A percentile compares a stretch with the other conserved stretches of the same genome.
These are phyloP conservation scores for Arbacia lixula DNA, from an alignment of 53 echinoderm and acorn worm genomes.

Conservation along the genomic window DNA sequence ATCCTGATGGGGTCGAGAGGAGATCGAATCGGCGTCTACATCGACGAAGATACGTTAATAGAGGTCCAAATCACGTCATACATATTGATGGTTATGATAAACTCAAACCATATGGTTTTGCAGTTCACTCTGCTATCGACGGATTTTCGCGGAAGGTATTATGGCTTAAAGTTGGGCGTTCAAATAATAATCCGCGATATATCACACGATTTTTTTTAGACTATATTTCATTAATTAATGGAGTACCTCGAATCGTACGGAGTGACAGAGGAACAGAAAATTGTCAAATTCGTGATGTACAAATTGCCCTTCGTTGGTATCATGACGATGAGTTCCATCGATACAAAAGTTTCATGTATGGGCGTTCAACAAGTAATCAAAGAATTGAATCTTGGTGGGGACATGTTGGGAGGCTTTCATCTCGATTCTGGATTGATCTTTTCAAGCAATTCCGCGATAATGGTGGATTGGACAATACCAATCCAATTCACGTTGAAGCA, in stretches of 20 bases:
- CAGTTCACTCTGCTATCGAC: constrained; percentile 77
- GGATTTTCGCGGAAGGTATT: constrained; percentile 75
- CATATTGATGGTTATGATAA: constrained; percentile 81
- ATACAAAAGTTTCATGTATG: constrained; percentile 65
- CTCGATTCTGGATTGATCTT: constrained; percentile 65
- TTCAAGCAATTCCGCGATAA: constrained; percentile 70
- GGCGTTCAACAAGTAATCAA: constrained; percentile 71
- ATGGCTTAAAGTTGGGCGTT: constrained; percentile 66
- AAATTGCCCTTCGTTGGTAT: constrained; percentile 60
- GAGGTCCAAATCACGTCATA: constrained; percentile 61
- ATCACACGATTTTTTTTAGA: constrained; percentile 42
- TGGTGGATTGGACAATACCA: constrained; percentile 49
- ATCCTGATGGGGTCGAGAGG: constrained; percentile 63
- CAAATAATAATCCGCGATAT: constrained; percentile 64
- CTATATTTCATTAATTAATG: constrained; percentile 15
- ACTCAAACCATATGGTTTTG: constrained; percentile 71
- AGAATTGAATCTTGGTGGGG: constrained; percentile 77
- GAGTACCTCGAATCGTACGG: constrained; percentile 64
- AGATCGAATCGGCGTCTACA: constrained; percentile 52
- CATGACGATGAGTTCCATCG: constrained; percentile 65
- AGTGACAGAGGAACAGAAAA: constrained; percentile 83
- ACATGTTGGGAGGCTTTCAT: constrained; percentile 41
- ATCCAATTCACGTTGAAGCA: constrained; percentile 42
- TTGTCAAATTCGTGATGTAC: constrained; percentile 46
- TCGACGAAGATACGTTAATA: constrained; percentile 47